These are phyloP conservation scores for Caenorhabditis virilis DNA, from an alignment of 2,888 invertebrate species.

Conservation along the genomic window DNA sequence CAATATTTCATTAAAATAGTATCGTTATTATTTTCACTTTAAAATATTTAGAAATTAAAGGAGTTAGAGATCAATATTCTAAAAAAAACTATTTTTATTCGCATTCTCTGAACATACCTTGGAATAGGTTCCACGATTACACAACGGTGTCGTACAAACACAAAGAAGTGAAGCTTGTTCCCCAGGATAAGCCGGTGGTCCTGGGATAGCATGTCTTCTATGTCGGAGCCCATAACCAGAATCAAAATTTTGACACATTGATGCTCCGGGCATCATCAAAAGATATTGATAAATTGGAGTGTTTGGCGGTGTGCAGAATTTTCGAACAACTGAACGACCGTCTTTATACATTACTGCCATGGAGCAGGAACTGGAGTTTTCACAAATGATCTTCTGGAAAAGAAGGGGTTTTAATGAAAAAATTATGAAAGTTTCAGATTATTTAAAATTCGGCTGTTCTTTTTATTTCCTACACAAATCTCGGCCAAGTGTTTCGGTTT, in stretches of 20 bases:
- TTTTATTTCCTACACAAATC: too few species aligned
- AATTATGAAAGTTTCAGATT: too few species aligned
- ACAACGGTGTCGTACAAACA: constrained; percentile 57
- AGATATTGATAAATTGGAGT: constrained; percentile 65
- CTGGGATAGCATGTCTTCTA: constrained; percentile 12
- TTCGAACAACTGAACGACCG: constrained; percentile 48
- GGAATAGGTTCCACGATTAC: constrained; percentile 52
- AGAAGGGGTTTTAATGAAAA: too few species aligned
- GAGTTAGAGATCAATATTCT: too few species aligned
- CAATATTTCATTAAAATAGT: too few species aligned
- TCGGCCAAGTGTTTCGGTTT: too few species aligned
- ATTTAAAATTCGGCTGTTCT: too few species aligned
- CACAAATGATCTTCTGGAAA: constrained; percentile 36
- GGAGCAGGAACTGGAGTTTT: constrained; percentile 35
- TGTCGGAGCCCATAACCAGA: constrained; percentile 24
- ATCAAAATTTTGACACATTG: constrained; percentile 64
- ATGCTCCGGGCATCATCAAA: constrained; percentile 59
- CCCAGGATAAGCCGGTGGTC: constrained; percentile 32
- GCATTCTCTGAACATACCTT: too few species aligned
- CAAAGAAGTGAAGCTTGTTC: constrained; percentile 48
- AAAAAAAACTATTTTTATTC: too few species aligned
- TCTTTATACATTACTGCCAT: constrained; percentile 39
- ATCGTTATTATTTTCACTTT: too few species aligned
- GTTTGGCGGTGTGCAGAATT: constrained; percentile 62
- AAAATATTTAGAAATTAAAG: too few species aligned